These are phyloP conservation scores for Thecophora atra DNA, from an alignment of 2,888 invertebrate genomes.

Conservation along the genomic window DNA sequence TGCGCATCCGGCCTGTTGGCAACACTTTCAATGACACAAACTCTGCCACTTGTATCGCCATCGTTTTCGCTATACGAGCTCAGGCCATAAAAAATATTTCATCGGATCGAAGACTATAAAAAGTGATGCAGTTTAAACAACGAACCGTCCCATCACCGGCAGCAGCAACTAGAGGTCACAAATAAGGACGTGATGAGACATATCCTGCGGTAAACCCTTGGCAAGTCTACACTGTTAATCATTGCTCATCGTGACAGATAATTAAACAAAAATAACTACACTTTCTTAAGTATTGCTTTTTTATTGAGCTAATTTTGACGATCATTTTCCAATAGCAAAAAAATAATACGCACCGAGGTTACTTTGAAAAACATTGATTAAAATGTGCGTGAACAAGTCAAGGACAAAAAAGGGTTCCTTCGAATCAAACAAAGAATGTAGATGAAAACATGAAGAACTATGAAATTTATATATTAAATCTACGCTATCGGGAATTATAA, in stretches of 20 bases:
- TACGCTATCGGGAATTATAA: too few species aligned
- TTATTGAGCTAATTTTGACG: too few species aligned
- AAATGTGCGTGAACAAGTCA: too few species aligned
- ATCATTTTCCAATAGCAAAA: too few species aligned
- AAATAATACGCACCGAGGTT: too few species aligned
- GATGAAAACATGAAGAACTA: too few species aligned
- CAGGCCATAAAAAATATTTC: conserved; percentile 27
- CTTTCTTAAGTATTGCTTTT: too few species aligned
- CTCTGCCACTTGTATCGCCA: not conserved
- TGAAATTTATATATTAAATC: too few species aligned
- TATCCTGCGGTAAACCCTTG: not conserved
- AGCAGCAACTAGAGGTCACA: conserved; percentile 11
- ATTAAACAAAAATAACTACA: not conserved
- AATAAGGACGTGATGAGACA: not conserved
- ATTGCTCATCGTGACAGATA: not conserved
- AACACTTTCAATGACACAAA: conserved; percentile 22
- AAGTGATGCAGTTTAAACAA: conserved; percentile 28
- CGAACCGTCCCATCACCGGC: not conserved
- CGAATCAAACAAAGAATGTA: too few species aligned
- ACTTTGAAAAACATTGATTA: too few species aligned
- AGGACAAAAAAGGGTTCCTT: too few species aligned
- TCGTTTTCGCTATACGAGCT: not conserved
- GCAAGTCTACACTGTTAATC: not conserved
- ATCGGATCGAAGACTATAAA: conserved; percentile 28
- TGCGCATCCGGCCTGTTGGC: not conserved